Base-by-base conservation (phyloP, 2,888 invertebrate genomes). In the Slavum lentiscoides region DNA sequence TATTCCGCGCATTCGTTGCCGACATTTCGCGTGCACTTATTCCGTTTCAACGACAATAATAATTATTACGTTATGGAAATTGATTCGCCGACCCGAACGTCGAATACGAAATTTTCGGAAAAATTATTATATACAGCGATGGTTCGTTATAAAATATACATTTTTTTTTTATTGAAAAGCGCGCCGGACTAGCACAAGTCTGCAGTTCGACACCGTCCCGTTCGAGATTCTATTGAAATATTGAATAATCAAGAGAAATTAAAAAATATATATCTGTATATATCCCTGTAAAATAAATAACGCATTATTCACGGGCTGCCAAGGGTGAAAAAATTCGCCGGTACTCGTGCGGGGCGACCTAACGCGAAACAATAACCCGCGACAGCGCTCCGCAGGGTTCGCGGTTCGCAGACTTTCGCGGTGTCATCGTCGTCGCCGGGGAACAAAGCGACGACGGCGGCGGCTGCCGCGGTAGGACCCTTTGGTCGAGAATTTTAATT, bases 401-500 rank as follows among this genome's bases (percentile, higher is more conserved):
- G 19, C 49, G 76, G 49, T 43, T 43, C 43, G 75, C 30, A 37
- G 68, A 80, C 70, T 80, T 80, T 80, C 62, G 80, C 30, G 64
- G 80, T 30, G 30, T 30, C 30, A 30, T 30, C 30, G 30, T 30
- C 30, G 30, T 30, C 30, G 30, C 1, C 72, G 80, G 4, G 30
- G 30, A 30, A 80, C 80, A 80, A 80, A 80, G 80, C 80, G 75
- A 58, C 49, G 58, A 13, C 67, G 80, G 49, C 66, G 30, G 15
- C 69, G 68, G 43, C 43, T n/a, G n/a, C n/a, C n/a, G n/a, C 7
- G 9, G 8, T n/a, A n/a, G 7, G 61, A 39, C 70, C 69, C 72
- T 64, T 70, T 72, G 72, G 80, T 80, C 55, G 80, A 80, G 80
- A 80, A 80, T 80, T 80, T 80, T 80, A 80, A 80, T 80, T 80